Percentiles rank a stretch among this genome's conserved stretches.
These are phyloP conservation scores for Saccostrea cuccullata DNA, from an alignment of 1,140 invertebrate species.

Conservation along the genomic window DNA sequence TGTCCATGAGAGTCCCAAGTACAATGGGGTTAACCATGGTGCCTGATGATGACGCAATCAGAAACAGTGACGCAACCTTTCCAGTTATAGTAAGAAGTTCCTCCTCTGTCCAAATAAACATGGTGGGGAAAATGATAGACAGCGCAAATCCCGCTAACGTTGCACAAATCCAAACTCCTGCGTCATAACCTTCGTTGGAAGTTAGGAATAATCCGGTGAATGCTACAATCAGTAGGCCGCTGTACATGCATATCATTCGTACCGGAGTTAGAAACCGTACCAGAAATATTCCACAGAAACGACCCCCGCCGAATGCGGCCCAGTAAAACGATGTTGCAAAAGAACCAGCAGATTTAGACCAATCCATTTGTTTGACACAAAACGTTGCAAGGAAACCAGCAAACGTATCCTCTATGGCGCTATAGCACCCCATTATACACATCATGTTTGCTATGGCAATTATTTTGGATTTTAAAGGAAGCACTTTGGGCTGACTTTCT, in stretches of 20 bases:
- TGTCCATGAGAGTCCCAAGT: too few species aligned
- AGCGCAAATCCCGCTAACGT: constrained; percentile 59
- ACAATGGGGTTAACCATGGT: too few species aligned
- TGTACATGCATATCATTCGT: constrained; percentile 57
- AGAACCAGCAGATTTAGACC: constrained; percentile 60
- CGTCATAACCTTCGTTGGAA: too few species aligned
- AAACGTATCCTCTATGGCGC: constrained; percentile 64
- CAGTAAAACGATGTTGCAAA: constrained; percentile 64
- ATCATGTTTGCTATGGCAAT: too few species aligned
- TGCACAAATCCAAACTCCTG: constrained; percentile 63
- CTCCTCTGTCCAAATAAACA: constrained; percentile 65
- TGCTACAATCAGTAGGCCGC: too few species aligned
- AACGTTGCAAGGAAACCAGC: constrained; percentile 60
- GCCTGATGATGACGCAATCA: constrained; percentile 58
- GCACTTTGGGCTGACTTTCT: too few species aligned
- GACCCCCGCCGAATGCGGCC: constrained; percentile 58
- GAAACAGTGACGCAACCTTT: constrained; percentile 60
- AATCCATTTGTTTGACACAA: constrained; percentile 61
- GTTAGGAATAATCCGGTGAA: too few species aligned
- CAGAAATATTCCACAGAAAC: constrained; percentile 62
- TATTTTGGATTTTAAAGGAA: too few species aligned
- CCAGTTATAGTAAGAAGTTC: constrained; percentile 62
- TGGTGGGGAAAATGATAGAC: constrained; percentile 64
- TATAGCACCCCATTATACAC: too few species aligned
- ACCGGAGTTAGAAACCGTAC: constrained; percentile 52